Evolutionary conservation across 2,888 invertebrate species (phyloP).

Genomic region (Notocelia uddmanniana): DNA sequence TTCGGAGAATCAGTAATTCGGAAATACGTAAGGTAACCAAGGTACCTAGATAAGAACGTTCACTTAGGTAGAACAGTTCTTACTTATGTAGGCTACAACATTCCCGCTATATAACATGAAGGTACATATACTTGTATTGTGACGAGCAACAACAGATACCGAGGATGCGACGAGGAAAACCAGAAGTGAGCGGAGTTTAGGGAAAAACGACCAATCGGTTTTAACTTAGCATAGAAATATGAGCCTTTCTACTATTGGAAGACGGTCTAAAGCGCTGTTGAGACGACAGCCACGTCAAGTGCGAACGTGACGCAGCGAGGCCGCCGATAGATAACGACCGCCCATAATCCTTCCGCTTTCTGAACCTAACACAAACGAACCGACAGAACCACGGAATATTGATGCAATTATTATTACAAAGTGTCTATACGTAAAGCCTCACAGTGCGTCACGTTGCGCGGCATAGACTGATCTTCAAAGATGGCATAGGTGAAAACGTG

Average conservation of each 20-base stretch:
- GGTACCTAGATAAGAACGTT: no score
- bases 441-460: not conserved
- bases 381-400: constrained; percentile 12
- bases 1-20: not conserved
- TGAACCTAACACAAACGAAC: constrained; percentile 15
- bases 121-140: not conserved
- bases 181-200: constrained; percentile 1
- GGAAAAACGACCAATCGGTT: constrained; percentile 15
- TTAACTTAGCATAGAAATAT: not conserved
- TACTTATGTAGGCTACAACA: not conserved
- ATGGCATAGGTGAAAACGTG: not conserved
- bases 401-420: constrained; percentile 23
- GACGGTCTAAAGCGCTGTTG: not conserved
- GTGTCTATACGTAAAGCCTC: not conserved
- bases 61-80: not conserved
- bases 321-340: constrained; percentile 35
- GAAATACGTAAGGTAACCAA: no score
- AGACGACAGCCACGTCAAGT: not conserved
- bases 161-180: constrained; percentile 44
- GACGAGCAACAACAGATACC: constrained; percentile 30
- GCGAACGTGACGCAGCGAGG: constrained; percentile 36
- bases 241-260: not conserved
- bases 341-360: constrained; percentile 33
- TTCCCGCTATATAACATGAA: not conserved
- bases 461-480: not conserved